Evolutionary conservation across 1,140 invertebrate genomes (phyloP).

Genomic region (Lordiphosa collinella): DNA sequence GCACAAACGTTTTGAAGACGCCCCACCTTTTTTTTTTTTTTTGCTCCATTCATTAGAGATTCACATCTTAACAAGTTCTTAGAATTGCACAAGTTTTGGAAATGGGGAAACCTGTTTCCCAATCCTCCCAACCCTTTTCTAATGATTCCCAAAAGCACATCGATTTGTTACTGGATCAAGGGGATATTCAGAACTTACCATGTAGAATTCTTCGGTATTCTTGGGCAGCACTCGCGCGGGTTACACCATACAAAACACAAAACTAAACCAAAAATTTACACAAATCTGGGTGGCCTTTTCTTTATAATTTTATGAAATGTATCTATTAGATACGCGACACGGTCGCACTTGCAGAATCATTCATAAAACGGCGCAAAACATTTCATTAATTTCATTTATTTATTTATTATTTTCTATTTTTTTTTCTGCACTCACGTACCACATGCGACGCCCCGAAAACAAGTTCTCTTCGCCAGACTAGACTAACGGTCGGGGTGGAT

Average conservation of each 20-base stretch:
- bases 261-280: conserved; percentile 6
- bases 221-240: not conserved
- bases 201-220: conserved; percentile 1
- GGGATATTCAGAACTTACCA: not conserved
- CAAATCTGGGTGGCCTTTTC: conserved; percentile 6
- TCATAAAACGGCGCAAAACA: conserved; percentile 42
- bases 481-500: conserved; percentile 1
- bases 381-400: conserved; percentile 37
- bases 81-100: conserved; percentile 44
- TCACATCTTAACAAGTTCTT: conserved; percentile 66
- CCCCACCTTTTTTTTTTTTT: conserved; percentile 17
- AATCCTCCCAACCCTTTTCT: conserved; percentile 42
- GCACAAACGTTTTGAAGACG: not conserved
- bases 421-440: conserved; percentile 41
- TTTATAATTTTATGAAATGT: conserved; percentile 19
- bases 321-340: conserved; percentile 30
- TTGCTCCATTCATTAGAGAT: conserved; percentile 64
- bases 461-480: conserved; percentile 26
- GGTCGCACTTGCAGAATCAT: conserved; percentile 19
- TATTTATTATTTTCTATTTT: not conserved
- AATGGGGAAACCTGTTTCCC: not conserved
- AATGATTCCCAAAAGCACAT: conserved; percentile 64
- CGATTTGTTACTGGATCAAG: conserved; percentile 21
- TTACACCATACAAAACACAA: not conserved
- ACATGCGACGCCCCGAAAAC: conserved; percentile 31